Evolutionary conservation across 2,113 vertebrate species (phyloP).

Genomic region (Nerophis ophidion): DNA sequence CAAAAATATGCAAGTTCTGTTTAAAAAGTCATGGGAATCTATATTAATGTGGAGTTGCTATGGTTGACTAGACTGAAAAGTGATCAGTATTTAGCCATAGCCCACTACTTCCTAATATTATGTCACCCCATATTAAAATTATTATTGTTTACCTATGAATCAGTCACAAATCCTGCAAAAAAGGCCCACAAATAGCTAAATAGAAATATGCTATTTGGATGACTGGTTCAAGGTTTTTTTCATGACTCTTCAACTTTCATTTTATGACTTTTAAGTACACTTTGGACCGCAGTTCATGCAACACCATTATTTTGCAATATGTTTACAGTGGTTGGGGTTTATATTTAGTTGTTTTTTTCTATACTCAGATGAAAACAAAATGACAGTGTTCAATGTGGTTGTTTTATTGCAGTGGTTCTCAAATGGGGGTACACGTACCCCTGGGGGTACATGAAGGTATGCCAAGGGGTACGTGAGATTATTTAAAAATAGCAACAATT

Average conservation of each 20-base stretch:
- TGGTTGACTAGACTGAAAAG: background rate
- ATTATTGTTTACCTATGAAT: background rate
- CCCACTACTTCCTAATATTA: slow-evolving; percentile 6
- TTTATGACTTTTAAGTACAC: background rate
- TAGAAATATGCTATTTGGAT: background rate
- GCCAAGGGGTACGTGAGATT: no score
- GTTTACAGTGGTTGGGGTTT: no score
- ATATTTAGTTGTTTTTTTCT: no score
- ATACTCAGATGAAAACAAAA: no score
- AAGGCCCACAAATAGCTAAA: background rate
- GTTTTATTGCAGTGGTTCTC: no score
- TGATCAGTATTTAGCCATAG: slow-evolving; percentile 40
- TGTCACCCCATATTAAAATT: background rate
- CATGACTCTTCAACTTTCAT: background rate
- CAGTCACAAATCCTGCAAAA: no score
- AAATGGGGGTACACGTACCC: no score
- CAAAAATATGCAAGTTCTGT: no score
- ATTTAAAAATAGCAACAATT: no score
- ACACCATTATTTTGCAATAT: no score
- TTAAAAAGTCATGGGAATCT: background rate
- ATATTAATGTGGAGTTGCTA: background rate
- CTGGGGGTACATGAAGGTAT: no score
- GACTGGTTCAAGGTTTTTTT: background rate
- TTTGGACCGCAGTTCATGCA: background rate
- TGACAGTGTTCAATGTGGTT: no score